These are phyloP conservation scores for Tychaedon coryphoeus DNA, from an alignment of 2,113 vertebrate species.

Conservation along the genomic window DNA sequence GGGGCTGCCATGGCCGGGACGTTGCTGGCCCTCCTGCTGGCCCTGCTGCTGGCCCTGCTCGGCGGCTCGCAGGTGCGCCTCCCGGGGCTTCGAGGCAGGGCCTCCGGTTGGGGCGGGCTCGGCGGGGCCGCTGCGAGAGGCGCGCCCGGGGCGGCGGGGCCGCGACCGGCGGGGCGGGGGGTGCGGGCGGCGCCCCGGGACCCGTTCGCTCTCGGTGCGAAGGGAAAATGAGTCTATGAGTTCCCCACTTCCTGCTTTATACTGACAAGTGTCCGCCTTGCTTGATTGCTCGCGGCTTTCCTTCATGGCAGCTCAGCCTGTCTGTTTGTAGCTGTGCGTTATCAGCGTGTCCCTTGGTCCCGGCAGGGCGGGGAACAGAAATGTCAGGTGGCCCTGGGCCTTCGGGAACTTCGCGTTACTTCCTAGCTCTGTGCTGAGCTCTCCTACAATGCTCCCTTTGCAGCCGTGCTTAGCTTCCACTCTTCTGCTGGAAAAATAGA, in stretches of 20 bases:
- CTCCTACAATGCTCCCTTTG: accelerated
- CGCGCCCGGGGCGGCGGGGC: neutral
- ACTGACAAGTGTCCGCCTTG: accelerated
- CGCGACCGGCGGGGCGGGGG: neutral
- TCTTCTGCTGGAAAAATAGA: neutral
- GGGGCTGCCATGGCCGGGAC: neutral
- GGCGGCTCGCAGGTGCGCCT: neutral
- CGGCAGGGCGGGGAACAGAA: neutral
- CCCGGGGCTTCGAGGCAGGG: neutral
- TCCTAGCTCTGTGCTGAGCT: too few relatives aligned
- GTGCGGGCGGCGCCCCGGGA: neutral
- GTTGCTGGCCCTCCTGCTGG: accelerated
- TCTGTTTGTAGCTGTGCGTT: accelerated
- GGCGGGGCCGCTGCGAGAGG: neutral
- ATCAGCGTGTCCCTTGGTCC: accelerated
- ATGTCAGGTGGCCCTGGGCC: neutral
- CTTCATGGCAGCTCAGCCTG: accelerated
- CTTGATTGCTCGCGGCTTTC: neutral
- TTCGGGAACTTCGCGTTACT: too few relatives aligned
- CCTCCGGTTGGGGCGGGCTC: neutral
- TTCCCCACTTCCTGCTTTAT: accelerated
- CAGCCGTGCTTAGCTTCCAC: neutral
- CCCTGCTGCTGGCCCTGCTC: neutral
- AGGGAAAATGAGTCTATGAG: accelerated
- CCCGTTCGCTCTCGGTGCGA: too few relatives aligned